These are phyloP conservation scores for Plectropomus leopardus DNA, from an alignment of 2,113 vertebrate genomes.

Conservation along the genomic window DNA sequence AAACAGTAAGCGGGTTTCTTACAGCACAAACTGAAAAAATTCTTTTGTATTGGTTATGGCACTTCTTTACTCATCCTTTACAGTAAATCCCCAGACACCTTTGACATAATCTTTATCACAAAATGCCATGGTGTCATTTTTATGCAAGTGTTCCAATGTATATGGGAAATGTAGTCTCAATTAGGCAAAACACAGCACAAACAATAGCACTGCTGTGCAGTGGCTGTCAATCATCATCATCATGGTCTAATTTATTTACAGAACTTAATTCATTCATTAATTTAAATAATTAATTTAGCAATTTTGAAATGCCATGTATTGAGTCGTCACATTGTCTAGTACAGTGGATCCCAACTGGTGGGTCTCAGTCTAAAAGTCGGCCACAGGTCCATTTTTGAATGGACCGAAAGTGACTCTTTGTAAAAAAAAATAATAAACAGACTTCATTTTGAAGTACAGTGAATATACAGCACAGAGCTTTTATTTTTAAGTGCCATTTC, in stretches of 20 bases:
- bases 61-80: background rate
- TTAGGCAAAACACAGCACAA: background rate
- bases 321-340: background rate
- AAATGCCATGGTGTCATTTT: background rate
- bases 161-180: background rate
- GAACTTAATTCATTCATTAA: background rate
- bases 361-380: no score
- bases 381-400: no score
- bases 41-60: background rate
- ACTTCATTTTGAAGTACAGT: no score
- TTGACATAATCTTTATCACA: background rate
- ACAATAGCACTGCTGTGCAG: background rate
- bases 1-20: background rate
- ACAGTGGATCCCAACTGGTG: no score
- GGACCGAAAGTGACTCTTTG: no score
- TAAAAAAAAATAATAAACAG: no score
- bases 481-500: no score
- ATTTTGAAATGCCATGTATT: background rate
- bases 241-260: slow-evolving; percentile 9
- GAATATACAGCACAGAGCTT: no score
- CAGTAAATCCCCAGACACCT: background rate
- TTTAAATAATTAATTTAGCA: slow-evolving; percentile 10
- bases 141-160: background rate
- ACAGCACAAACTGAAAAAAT: background rate
- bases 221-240: background rate